Evolutionary conservation across 2,888 invertebrate species (phyloP), one percentile per base, ranked within the genome.

Genomic region (Tetragnatha montana): DNA sequence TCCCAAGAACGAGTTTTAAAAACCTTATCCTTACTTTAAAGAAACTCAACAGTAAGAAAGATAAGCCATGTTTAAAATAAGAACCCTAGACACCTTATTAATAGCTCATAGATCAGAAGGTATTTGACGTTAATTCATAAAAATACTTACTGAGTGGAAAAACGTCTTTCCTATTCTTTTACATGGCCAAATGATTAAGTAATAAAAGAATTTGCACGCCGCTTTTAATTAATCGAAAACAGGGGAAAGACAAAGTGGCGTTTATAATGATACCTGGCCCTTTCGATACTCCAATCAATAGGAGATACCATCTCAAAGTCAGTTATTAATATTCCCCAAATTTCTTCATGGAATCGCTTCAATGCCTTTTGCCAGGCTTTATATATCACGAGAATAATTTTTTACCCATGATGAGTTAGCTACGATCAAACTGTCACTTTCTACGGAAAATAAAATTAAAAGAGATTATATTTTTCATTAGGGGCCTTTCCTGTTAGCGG

Each of bases 261-360:
- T 75, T 83, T 75, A 83, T 83, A 73, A 83, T 83, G 75, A 83
- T 83, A 75, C 47, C 74, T 22, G 60, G 60, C 22, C 74, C 35
- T 75, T 75, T 75, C 51, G 83, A 75, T 75, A 75, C 83, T 17
- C n/a, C 35, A 74, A 83, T 83, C 83, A 83, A 83, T 83, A 83
- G 60, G 68, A 74, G 75, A 75, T 83, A 83, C 68, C 75, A 82
- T 83, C 83, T 75, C 50, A 83, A n/a, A 75, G 83, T 60, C 47
- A n/a, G 50, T 35, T n/a, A 35, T 83, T 75, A 71, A 73, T 81
- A 81, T 81, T 81, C 71, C 14, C 19, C 19, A 51, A 73, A 69
- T 73, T 50, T 71, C 22, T 50, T 75, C 71, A 81, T 22, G 81
- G 70, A 69, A 70, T 68, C n/a, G 76, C 76, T 51, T 10, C 7